Conservation (phyloP, 2,888 invertebrate genomes). For the Papilio protenor region DNA sequence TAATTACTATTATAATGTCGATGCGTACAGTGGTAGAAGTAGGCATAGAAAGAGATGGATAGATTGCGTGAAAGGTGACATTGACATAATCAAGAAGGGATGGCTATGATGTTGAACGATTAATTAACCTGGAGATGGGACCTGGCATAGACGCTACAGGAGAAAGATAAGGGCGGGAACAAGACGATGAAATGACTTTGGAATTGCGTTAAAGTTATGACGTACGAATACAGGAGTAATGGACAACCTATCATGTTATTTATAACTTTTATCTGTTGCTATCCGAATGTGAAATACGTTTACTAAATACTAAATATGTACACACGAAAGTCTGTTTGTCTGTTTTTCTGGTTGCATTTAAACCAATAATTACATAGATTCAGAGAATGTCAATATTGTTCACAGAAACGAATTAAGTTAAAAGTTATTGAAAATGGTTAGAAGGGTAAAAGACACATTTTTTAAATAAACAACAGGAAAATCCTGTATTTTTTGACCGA, state of each 20-base stretch:
- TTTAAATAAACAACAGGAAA: background rate
- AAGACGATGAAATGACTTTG: background rate
- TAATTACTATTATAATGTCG: too few species aligned
- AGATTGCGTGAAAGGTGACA: too few species aligned
- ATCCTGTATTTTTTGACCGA: too few species aligned
- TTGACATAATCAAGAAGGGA: too few species aligned
- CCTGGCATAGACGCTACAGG: too few species aligned
- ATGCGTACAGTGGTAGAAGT: too few species aligned
- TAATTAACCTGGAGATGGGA: too few species aligned
- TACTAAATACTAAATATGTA: background rate
- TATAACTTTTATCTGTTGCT: background rate
- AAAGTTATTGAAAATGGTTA: background rate
- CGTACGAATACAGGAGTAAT: background rate
- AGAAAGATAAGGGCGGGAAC: too few species aligned
- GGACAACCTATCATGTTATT: background rate
- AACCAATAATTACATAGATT: background rate
- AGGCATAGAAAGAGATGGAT: too few species aligned
- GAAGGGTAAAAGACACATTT: background rate
- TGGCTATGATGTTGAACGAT: background rate
- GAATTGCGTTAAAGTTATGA: background rate
- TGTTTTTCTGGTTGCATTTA: background rate
- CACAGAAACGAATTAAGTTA: background rate
- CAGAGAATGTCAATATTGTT: background rate
- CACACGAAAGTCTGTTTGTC: background rate
- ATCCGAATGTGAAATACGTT: background rate